Conservation (phyloP, 1,140 invertebrate species). For the Tetramorium alpestre region DNA sequence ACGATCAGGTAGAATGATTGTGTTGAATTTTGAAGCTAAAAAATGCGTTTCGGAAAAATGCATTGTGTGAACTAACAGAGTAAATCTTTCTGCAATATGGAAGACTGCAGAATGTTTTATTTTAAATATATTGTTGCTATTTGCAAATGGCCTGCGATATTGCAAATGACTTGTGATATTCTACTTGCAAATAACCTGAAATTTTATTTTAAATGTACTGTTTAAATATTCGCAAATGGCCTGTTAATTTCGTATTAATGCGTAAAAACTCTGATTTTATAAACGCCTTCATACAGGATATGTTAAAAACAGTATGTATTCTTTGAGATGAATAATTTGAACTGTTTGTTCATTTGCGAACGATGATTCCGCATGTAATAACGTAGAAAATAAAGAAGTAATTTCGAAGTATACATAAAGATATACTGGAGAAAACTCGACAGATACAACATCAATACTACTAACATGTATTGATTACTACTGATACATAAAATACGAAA, state of each 20-base stretch:
- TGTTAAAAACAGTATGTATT: background rate
- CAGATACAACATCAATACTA: conserved; percentile 5
- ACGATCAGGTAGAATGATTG: background rate
- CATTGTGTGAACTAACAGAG: background rate
- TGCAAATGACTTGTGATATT: no score
- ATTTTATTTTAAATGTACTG: background rate
- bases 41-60: background rate
- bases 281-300: background rate
- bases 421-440: background rate
- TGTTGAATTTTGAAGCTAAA: background rate
- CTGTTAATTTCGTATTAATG: no score
- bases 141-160: background rate
- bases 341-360: background rate
- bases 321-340: background rate
- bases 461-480: conserved; percentile 5
- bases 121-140: background rate
- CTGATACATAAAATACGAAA: background rate
- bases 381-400: background rate
- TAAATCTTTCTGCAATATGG: background rate
- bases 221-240: background rate
- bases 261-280: background rate
- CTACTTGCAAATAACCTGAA: no score
- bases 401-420: background rate
- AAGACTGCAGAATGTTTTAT: background rate
- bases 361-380: background rate